Base-by-base conservation (phyloP, 2,797 vertebrate species). In the Caiman crocodilus region DNA sequence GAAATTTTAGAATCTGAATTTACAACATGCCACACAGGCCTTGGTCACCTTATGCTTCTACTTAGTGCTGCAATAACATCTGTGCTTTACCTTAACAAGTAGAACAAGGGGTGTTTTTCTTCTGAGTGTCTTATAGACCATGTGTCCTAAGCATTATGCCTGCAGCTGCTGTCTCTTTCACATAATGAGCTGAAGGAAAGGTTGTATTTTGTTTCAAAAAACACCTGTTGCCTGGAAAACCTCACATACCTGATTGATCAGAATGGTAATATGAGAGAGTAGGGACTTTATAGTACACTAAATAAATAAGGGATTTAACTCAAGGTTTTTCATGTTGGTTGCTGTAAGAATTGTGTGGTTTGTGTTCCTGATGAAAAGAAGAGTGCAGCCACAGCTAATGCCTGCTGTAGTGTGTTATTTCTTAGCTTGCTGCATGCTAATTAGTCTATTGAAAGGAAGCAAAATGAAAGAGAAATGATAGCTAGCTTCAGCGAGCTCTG, bases 161-260 rank as follows among this genome's bases (percentile, higher is more conserved):
- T 97, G 97, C 98, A 98, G 98, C 98, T 98, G 98, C 97, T 95
- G 83, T 92, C 94, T 95, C 94, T 95, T 94, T 96, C 97, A 90
- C 90, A 90, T 89, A 95, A 97, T 96, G 79, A 96, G 89, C 96
- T 97, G 93, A 96, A 97, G 94, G 88, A 90, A 95, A 95, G 91
- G 85, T 92, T 97, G 95, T 96, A 97, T 97, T 97, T 97, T 96
- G 96, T 98, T 97, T 97, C 97, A 97, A 89, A 97, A 98, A 97
- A 95, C 98, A 98, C 98, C 98, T 98, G 98, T 98, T 98, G 97
- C 94, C 93, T 94, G 86, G 95, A 88, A 94, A 93, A 90, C 77
- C 94, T 96, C 96, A 89, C 96, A 97, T 98, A 98, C 97, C 97
- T 98, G 97, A 97, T 13, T 75, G 96, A 92, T 76, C 96, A 94